Percentiles rank a stretch among this genome's conserved stretches.
phyloP scores from a whole-genome alignment of 2,888 invertebrate species.

The Panopea generosa region DNA sequence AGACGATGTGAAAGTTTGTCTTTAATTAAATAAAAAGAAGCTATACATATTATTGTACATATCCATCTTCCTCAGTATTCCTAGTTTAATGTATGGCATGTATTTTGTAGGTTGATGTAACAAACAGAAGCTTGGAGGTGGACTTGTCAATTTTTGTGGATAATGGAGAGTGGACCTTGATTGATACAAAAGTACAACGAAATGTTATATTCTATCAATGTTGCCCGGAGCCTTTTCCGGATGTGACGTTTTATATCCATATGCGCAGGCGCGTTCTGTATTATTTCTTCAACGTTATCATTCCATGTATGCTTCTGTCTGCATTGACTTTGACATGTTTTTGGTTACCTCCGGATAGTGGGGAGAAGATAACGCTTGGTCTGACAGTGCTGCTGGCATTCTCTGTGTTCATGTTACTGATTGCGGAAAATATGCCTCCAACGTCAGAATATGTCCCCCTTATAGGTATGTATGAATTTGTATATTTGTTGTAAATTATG shows the following conservation, averaged over 20 bases:
- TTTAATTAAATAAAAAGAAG: too few relatives aligned
- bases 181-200: conserved; percentile 85
- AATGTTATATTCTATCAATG: conserved; percentile 86
- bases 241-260: conserved; percentile 86
- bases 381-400: conserved; percentile 87
- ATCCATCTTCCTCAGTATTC: too few relatives aligned
- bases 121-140: conserved; percentile 82
- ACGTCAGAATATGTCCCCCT: conserved; percentile 87
- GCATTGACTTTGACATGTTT: conserved; percentile 88
- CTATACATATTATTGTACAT: too few relatives aligned
- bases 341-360: conserved; percentile 87
- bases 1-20: too few relatives aligned
- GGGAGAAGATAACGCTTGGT: conserved; percentile 87
- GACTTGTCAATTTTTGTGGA: conserved; percentile 87
- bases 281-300: conserved; percentile 87
- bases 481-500: too few relatives aligned
- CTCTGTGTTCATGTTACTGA: conserved; percentile 87
- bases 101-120: conserved; percentile 76
- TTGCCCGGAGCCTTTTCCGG: conserved; percentile 87
- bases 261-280: conserved; percentile 86
- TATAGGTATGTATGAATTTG: conserved; percentile 86
- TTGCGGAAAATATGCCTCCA: conserved; percentile 88
- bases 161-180: conserved; percentile 87
- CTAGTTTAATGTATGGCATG: not conserved
- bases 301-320: conserved; percentile 88